Evolutionary conservation across 53 echinoderm and acorn worm species (phyloP).

Genomic region (Luidia sarsii): DNA sequence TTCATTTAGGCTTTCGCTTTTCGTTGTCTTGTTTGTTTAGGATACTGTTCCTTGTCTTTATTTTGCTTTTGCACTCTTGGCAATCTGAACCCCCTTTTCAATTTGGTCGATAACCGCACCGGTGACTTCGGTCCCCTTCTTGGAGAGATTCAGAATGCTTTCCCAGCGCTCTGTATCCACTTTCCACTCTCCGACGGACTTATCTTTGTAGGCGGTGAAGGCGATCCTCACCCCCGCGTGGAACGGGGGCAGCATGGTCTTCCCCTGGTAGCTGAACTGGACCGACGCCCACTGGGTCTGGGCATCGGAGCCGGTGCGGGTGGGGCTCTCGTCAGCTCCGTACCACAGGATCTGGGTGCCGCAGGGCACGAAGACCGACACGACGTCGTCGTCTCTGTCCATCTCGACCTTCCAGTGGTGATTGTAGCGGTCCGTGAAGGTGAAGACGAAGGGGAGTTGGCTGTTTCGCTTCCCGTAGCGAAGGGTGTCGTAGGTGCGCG

Average conservation of each 20-base stretch:
- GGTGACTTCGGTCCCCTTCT: conserved; percentile 8
- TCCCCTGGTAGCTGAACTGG: conserved; percentile 37
- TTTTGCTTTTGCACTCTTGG: too few species aligned
- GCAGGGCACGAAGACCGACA: conserved; percentile 24
- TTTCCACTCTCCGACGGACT: conserved; percentile 27
- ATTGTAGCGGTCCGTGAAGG: conserved; percentile 34
- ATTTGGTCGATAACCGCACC: background rate
- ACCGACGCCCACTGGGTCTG: conserved; percentile 35
- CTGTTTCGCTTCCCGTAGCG: conserved; percentile 25
- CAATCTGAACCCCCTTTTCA: background rate
- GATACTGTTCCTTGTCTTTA: too few species aligned
- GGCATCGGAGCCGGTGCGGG: conserved; percentile 22
- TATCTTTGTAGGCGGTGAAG: conserved; percentile 30
- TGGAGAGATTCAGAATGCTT: conserved; percentile 8
- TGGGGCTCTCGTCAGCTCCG: conserved; percentile 41
- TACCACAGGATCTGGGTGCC: conserved; percentile 33
- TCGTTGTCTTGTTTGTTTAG: too few species aligned
- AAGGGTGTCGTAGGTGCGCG: conserved; percentile 32
- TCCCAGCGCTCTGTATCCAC: conserved; percentile 24
- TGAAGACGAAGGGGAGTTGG: conserved; percentile 36
- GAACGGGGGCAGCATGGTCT: conserved; percentile 25
- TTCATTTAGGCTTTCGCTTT: too few species aligned
- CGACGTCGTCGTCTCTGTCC: conserved; percentile 25
- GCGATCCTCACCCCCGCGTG: conserved; percentile 32
- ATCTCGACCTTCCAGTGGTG: conserved; percentile 35